These are phyloP conservation scores for Pygocentrus nattereri DNA, from an alignment of 2,797 vertebrate genomes.

Conservation along the genomic window DNA sequence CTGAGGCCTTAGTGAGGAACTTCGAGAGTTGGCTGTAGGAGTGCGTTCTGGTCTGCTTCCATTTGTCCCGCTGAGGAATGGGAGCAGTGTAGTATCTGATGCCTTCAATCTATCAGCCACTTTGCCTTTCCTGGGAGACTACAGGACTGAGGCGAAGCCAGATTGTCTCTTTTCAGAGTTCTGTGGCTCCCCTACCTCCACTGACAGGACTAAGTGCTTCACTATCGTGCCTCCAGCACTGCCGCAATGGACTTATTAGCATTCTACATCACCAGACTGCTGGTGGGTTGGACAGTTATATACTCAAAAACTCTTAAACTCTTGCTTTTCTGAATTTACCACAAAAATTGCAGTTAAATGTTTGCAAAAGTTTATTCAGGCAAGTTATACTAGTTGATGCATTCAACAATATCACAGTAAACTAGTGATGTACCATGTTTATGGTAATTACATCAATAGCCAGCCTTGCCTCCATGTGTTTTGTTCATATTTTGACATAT, in stretches of 20 bases:
- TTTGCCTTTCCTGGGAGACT: constrained; percentile 8
- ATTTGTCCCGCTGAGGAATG: constrained; percentile 25
- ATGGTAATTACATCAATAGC: too few relatives aligned
- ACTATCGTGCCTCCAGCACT: not conserved
- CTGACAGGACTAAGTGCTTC: not conserved
- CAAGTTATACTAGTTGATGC: too few relatives aligned
- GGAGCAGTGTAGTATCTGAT: constrained; percentile 6
- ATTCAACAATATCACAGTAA: too few relatives aligned
- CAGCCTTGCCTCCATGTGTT: too few relatives aligned
- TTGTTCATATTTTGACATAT: too few relatives aligned
- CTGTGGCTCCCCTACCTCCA: not conserved
- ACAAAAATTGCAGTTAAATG: too few relatives aligned
- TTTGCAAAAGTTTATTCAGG: too few relatives aligned
- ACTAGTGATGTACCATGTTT: too few relatives aligned
- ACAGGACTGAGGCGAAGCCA: constrained; percentile 4
- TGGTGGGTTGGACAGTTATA: not conserved
- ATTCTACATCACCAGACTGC: not conserved
- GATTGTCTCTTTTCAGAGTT: constrained; percentile 12
- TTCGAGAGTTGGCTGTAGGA: not conserved
- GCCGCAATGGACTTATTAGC: not conserved
- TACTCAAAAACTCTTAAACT: not conserved
- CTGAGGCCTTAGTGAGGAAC: constrained; percentile 53
- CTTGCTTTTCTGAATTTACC: too few relatives aligned
- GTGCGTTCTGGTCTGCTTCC: not conserved
- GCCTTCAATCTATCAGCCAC: constrained; percentile 31